A percentile compares a stretch with the other conserved stretches of the same genome.
Conservation (phyloP, 2,888 invertebrate genomes). For the Nebria salina region DNA sequence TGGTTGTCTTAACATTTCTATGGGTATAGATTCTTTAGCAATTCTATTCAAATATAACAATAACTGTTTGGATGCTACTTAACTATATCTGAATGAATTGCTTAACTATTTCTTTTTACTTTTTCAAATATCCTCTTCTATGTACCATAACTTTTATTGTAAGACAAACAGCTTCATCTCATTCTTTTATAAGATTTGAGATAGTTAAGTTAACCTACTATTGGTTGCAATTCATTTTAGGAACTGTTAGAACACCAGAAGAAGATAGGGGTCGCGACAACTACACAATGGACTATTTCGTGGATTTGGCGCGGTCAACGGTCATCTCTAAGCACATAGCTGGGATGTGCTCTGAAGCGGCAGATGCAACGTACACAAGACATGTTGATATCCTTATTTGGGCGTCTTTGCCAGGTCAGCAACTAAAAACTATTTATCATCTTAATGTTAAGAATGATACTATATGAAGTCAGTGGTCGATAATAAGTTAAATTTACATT, state of each 20-base stretch:
- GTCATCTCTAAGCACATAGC: conserved; percentile 80
- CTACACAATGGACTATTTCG: conserved; percentile 84
- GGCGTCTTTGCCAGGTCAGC: conserved; percentile 78
- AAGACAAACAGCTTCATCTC: too few species aligned
- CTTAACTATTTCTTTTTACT: too few species aligned
- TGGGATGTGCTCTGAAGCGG: conserved; percentile 80
- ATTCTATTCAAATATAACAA: too few species aligned
- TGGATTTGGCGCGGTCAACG: conserved; percentile 74
- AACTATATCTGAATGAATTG: too few species aligned
- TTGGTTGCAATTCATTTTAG: conserved; percentile 69
- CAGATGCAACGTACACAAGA: conserved; percentile 79
- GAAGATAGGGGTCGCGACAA: conserved; percentile 88
- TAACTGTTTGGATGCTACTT: too few species aligned
- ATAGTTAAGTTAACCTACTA: background rate
- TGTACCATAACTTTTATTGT: too few species aligned
- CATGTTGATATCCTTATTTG: conserved; percentile 82
- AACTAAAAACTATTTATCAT: background rate
- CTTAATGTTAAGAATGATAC: background rate
- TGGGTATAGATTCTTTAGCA: too few species aligned
- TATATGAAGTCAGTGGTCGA: background rate
- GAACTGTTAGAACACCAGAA: conserved; percentile 88
- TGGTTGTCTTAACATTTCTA: too few species aligned
- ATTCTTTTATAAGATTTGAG: too few species aligned
- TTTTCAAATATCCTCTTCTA: too few species aligned
- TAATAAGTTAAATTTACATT: too few species aligned